phyloP scores from a whole-genome alignment of 2,113 vertebrate species.

The Triplophysa siluroides region DNA sequence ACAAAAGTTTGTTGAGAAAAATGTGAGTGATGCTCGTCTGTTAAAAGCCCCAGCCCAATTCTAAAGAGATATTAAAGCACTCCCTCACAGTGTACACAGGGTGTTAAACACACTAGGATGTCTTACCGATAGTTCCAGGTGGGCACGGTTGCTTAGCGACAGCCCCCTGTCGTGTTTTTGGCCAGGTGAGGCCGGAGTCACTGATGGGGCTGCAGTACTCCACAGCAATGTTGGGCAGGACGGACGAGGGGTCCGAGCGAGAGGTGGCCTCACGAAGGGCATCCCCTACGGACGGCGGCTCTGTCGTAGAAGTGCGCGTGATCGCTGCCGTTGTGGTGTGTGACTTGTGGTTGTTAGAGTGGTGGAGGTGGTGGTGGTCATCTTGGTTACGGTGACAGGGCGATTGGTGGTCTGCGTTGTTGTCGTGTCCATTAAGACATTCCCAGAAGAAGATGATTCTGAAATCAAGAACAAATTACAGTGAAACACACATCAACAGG shows the following conservation, averaged over 20 bases:
- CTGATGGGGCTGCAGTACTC: constrained; percentile 87
- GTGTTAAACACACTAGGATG: background rate
- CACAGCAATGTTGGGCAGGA: constrained; percentile 78
- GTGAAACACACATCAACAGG: background rate
- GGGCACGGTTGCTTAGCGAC: constrained; percentile 87
- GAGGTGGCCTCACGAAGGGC: constrained; percentile 68
- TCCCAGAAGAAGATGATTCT: constrained; percentile 83
- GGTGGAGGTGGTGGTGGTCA: constrained; percentile 58
- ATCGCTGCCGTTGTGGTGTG: constrained; percentile 65
- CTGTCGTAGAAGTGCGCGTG: constrained; percentile 72
- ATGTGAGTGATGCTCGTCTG: no score
- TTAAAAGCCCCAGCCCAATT: no score
- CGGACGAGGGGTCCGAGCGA: constrained; percentile 74
- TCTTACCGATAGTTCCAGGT: constrained; percentile 83
- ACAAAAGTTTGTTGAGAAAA: no score
- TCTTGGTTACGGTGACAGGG: constrained; percentile 67
- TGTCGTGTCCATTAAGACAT: constrained; percentile 81
- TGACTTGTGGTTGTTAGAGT: constrained; percentile 69
- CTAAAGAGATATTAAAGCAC: no score
- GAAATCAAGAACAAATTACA: constrained; percentile 38
- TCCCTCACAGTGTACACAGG: no score
- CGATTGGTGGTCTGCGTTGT: constrained; percentile 49
- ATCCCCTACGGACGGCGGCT: constrained; percentile 64
- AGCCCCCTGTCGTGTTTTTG: constrained; percentile 87
- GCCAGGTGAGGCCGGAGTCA: constrained; percentile 88